These are phyloP conservation scores for Caenorhabditis wallacei DNA, from an alignment of 2,888 invertebrate genomes.

Conservation along the genomic window DNA sequence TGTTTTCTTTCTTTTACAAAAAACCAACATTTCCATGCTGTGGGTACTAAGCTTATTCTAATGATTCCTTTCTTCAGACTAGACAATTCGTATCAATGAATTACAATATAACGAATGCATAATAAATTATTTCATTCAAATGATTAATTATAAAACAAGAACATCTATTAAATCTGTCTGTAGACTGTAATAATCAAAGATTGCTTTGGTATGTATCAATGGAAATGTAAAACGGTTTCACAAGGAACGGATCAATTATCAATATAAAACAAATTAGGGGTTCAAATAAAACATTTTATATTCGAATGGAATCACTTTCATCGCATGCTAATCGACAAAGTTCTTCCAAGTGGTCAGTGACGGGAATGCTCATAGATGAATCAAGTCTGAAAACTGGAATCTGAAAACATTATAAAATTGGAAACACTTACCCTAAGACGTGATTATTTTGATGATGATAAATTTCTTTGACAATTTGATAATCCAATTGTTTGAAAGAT, in stretches of 20 bases:
- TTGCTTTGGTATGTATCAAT: constrained; percentile 14
- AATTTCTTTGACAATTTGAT: constrained; percentile 2
- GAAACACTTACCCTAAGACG: constrained; percentile 27
- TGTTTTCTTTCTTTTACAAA: not conserved
- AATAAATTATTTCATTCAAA: not conserved
- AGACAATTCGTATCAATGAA: not conserved
- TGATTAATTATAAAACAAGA: constrained; percentile 6
- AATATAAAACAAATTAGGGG: not conserved
- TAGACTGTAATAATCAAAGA: not conserved
- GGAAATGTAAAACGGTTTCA: not conserved
- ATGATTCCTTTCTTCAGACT: not conserved
- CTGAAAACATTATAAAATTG: not conserved
- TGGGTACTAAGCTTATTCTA: constrained; percentile 6
- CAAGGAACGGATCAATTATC: constrained; percentile 1
- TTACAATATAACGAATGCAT: not conserved
- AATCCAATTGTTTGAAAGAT: constrained; percentile 31
- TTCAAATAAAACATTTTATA: not conserved
- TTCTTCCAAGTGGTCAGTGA: constrained; percentile 48
- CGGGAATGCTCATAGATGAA: constrained; percentile 36
- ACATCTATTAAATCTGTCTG: not conserved
- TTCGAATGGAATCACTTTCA: constrained; percentile 34
- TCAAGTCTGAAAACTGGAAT: constrained; percentile 25
- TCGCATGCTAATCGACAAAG: constrained; percentile 58
- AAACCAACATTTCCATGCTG: constrained; percentile 9
- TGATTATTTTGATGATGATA: constrained; percentile 17